A percentile compares a stretch with the other conserved stretches of the same genome.
phyloP scores from a whole-genome alignment of 2,888 invertebrate genomes.

The Dryococelus australis region DNA sequence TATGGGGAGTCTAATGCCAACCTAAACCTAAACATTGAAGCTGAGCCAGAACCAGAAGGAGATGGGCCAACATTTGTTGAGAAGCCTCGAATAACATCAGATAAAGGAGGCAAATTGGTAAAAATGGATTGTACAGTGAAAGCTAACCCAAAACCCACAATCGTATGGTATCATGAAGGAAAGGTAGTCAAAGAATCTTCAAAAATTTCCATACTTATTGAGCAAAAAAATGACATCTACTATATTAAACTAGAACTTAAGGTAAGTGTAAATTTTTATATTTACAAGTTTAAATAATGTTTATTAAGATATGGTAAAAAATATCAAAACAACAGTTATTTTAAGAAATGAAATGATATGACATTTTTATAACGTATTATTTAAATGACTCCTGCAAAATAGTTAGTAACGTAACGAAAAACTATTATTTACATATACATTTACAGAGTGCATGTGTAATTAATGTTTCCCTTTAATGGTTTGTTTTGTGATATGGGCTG shows the following conservation, averaged over 20 bases:
- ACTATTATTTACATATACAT: no score
- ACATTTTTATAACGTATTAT: no score
- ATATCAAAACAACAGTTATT: no score
- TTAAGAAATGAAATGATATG: no score
- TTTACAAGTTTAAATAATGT: no score
- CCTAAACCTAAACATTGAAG: constrained; percentile 95
- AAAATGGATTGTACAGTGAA: constrained; percentile 87
- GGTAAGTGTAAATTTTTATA: constrained; percentile 50
- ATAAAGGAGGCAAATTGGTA: constrained; percentile 79
- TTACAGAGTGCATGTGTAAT: no score
- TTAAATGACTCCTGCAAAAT: no score
- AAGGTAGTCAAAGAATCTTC: constrained; percentile 80
- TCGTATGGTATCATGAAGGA: constrained; percentile 85
- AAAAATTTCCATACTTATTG: constrained; percentile 73
- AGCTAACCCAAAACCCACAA: constrained; percentile 82
- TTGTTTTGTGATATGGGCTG: no score
- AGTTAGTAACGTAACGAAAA: no score
- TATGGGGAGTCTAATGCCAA: constrained; percentile 97
- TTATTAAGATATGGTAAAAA: no score
- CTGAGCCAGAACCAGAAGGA: constrained; percentile 91
- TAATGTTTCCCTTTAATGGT: no score
- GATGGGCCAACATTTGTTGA: constrained; percentile 94
- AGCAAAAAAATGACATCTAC: constrained; percentile 83
- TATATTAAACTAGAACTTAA: constrained; percentile 85
- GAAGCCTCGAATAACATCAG: constrained; percentile 87